Evolutionary conservation across 1,140 invertebrate species (phyloP).

Genomic region (Campoletis sonorensis): DNA sequence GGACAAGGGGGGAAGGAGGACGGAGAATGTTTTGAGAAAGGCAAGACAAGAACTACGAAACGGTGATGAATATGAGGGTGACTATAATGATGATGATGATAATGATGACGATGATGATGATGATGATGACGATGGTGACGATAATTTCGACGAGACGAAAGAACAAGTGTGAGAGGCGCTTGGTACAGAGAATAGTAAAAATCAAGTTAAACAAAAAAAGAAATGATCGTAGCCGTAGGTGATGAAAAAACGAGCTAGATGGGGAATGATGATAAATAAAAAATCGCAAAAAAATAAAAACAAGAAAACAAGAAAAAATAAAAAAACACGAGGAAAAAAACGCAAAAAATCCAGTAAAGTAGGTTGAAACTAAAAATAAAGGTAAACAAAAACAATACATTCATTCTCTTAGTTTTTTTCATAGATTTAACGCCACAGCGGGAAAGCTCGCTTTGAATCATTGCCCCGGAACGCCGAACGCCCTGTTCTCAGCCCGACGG

Average conservation of each 20-base stretch:
- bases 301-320: conserved; percentile 46
- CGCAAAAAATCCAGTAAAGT: conserved; percentile 56
- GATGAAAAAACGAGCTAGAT: conserved; percentile 43
- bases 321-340: conserved; percentile 51
- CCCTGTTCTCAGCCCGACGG: conserved; percentile 67
- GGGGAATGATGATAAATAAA: conserved; percentile 40
- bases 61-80: neutral
- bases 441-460: conserved; percentile 71
- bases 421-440: conserved; percentile 71
- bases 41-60: conserved; percentile 29
- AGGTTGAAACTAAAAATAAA: conserved; percentile 45
- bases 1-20: too few species aligned
- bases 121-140: too few species aligned
- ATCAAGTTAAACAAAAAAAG: neutral
- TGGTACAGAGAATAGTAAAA: neutral
- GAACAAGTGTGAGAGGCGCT: conserved; percentile 7
- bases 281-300: conserved; percentile 21
- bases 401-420: conserved; percentile 73
- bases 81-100: conserved; percentile 12
- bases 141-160: conserved; percentile 1
- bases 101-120: conserved; percentile 12
- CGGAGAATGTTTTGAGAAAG: neutral
- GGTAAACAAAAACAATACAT: conserved; percentile 67
- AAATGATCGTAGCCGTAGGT: conserved; percentile 36
- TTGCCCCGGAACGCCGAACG: conserved; percentile 69